Base-by-base conservation (phyloP, 2,797 vertebrate species). In the Poeciliopsis infans region DNA sequence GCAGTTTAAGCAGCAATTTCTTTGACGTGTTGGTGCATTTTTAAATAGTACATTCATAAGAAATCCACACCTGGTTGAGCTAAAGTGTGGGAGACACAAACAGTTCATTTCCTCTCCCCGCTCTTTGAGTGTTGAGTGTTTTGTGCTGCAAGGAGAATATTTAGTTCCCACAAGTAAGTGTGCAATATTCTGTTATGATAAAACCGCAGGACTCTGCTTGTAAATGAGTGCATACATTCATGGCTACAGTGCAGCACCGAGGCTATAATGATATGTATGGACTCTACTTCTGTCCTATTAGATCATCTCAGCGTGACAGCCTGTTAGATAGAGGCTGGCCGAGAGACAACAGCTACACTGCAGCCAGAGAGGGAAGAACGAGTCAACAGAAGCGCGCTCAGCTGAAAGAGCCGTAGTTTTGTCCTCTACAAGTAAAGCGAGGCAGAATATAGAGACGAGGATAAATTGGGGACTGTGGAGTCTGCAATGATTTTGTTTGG, bases 221-320 rank as follows among this genome's bases (percentile, higher is more conserved):
- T 74, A 16, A 74, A 55, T 80, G 53, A 79, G 53, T 78, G 68
- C 57, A 64, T 83, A 72, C 47, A 41, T 76, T 82, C 69, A 25
- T 76, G 83, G 66, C 16, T 78, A n/a, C 76, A 84, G 57, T 86
- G 85, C 81, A 84, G 81, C 83, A 79, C 79, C 74, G 36, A 79
- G 78, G 81, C 76, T 83, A 79, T 80, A 82, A 89, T 86, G 76
- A 87, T 88, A 55, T 87, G 84, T 85, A 83, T 78, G 49, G 86
- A 83, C 87, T 85, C 88, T 81, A 87, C 88, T 87, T 88, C 79
- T 93, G 92, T 93, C 92, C 85, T 84, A 84, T 93, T 88, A 85
- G 79, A 93, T 93, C 89, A 87, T 75, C 84, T 90, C 93, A 90
- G 13, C 28, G 31, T 90, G 92, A 88, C 86, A 83, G 86, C 75